phyloP scores from a whole-genome alignment of 1,140 invertebrate species.

The Hestina assimilis region DNA sequence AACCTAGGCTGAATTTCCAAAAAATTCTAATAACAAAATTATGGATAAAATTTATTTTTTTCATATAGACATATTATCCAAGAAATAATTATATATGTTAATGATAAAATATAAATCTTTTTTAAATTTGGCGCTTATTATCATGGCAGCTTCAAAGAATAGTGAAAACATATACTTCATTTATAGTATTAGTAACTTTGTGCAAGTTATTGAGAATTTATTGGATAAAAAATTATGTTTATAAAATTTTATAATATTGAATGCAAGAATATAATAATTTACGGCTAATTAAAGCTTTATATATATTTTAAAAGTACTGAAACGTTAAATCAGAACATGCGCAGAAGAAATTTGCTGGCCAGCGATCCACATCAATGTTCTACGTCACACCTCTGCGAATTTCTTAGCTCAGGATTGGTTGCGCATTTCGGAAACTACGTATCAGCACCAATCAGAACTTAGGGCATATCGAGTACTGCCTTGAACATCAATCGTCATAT shows the following conservation, averaged over 20 bases:
- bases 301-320: constrained; percentile 40
- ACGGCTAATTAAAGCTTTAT: background rate
- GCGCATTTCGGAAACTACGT: constrained; percentile 73
- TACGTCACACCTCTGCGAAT: constrained; percentile 68
- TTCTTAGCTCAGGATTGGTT: constrained; percentile 69
- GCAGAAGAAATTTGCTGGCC: constrained; percentile 69
- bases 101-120: background rate
- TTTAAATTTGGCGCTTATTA: constrained; percentile 16
- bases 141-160: background rate
- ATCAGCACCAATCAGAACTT: constrained; percentile 70
- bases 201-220: too few relatives aligned
- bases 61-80: too few relatives aligned
- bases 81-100: too few relatives aligned
- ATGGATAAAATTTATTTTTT: too few relatives aligned
- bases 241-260: background rate
- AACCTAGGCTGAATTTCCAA: too few relatives aligned
- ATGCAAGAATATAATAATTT: background rate
- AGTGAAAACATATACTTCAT: constrained; percentile 7
- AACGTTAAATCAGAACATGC: constrained; percentile 55
- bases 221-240: background rate
- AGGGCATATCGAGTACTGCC: constrained; percentile 73
- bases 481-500: constrained; percentile 83
- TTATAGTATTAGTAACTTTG: background rate
- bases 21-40: too few relatives aligned
- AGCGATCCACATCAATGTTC: constrained; percentile 76